Evolutionary conservation across 2,113 vertebrate genomes (phyloP), one percentile per base, ranked within the genome.

Genomic region (Cephalopholis sonnerati): DNA sequence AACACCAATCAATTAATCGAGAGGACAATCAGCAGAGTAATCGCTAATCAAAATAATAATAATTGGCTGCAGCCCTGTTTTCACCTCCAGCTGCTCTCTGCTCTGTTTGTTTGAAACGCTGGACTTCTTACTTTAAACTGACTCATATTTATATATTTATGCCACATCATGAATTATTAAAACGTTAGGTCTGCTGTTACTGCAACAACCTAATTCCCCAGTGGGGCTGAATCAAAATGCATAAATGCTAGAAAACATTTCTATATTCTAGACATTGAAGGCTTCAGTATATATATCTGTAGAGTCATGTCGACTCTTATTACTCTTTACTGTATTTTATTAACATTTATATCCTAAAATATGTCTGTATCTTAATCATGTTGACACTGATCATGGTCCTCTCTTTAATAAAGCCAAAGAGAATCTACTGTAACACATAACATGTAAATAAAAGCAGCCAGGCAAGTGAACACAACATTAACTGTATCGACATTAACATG

Each of bases 81-180:
- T 66, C 48, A 62, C 59, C 73, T 2, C 46, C 12, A 72, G 63
- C 54, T 54, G 55, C 53, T 3, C 2, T 51, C 59, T 10, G 20
- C 22, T 46, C 51, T 51, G 71, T 74, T 58, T 24, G 27, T 69
- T 50, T 57, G 63, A 77, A 74, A 65, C 15, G 16, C 32, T 67
- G 55, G 10, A 73, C 66, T 55, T 62, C 50, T 66, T 67, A 44
- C 50, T 65, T 61, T 32, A 82, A 69, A 82, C n/a, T 20, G 51
- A 76, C 58, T 81, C 32, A 44, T 65, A 54, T 77, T 50, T 57
- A 36, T 69, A 74, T 75, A 67, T 81, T 69, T 59, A 48, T 66
- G 25, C 59, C 0, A 36, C 41, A 18, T 15, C 17, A 73, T 86
- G 46, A 86, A 86, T 88, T 44, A 66, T 80, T 87, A 22, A 85